Conservation (phyloP, 1,140 invertebrate species). For the Drosophila baimaii region DNA sequence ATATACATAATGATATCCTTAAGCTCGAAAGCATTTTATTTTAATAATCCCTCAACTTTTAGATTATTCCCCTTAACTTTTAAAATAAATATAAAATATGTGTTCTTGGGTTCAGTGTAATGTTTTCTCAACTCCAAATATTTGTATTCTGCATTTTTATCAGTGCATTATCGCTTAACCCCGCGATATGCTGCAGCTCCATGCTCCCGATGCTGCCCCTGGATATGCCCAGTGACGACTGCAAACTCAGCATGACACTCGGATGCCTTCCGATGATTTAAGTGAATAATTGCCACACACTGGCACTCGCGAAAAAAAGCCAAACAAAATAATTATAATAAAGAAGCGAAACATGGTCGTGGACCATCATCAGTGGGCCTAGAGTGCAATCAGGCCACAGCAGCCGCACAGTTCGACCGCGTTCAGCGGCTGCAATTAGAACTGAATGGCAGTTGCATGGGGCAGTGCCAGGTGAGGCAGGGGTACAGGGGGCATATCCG, state of each 20-base stretch:
- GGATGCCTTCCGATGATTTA: constrained; percentile 71
- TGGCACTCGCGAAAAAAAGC: constrained; percentile 35
- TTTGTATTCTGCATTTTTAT: not conserved
- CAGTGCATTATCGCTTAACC: constrained; percentile 44
- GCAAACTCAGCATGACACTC: constrained; percentile 80
- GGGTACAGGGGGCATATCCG: constrained; percentile 11
- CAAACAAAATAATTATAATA: constrained; percentile 52
- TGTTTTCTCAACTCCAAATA: not conserved
- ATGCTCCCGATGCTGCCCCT: constrained; percentile 57
- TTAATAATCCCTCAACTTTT: not conserved
- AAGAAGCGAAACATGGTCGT: constrained; percentile 44
- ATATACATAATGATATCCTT: too few relatives aligned
- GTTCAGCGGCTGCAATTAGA: constrained; percentile 46
- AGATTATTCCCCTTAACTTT: not conserved
- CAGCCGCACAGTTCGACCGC: constrained; percentile 2
- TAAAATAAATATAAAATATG: not conserved
- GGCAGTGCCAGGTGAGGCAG: not conserved
- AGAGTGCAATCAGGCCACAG: constrained; percentile 43
- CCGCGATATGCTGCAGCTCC: constrained; percentile 48
- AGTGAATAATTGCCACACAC: constrained; percentile 78
- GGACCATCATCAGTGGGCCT: constrained; percentile 43
- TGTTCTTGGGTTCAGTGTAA: not conserved
- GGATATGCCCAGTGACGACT: constrained; percentile 58
- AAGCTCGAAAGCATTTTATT: not conserved
- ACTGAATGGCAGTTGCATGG: constrained; percentile 29